A percentile compares a stretch with the other conserved stretches of the same genome.
phyloP scores from a whole-genome alignment of 2,797 vertebrate species.

The Girardinus metallicus region DNA sequence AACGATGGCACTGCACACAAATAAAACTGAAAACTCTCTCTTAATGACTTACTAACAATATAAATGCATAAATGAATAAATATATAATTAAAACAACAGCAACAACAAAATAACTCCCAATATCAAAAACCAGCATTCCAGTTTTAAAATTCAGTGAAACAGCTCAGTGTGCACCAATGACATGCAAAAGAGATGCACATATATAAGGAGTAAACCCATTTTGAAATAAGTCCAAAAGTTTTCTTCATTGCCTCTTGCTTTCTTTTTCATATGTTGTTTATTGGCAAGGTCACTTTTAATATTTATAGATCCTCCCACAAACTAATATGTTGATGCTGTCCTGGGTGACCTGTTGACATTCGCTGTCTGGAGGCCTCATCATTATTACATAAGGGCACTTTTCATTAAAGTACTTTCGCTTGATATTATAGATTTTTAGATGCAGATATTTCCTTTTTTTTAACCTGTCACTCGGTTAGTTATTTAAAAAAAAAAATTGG shows the following conservation, averaged over 20 bases:
- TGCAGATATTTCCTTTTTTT: background rate
- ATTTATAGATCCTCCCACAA: background rate
- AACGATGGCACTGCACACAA: background rate
- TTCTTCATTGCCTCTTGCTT: background rate
- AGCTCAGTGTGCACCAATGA: background rate
- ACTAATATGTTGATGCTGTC: background rate
- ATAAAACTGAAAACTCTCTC: background rate
- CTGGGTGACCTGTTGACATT: slow-evolving; percentile 3
- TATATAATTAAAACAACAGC: background rate
- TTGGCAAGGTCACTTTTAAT: background rate
- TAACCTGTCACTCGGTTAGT: background rate
- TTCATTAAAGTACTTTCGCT: background rate
- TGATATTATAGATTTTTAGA: slow-evolving; percentile 6
- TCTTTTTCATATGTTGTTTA: slow-evolving; percentile 10
- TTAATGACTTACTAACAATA: background rate
- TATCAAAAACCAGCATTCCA: background rate
- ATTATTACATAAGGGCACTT: slow-evolving; percentile 1
- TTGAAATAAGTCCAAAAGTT: slow-evolving; percentile 1
- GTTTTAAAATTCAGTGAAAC: slow-evolving; percentile 7
- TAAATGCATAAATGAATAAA: slow-evolving; percentile 9
- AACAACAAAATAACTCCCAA: background rate
- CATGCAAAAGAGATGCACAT: slow-evolving; percentile 29
- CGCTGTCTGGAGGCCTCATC: background rate
- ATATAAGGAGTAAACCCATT: slow-evolving; percentile 7
- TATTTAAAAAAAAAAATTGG: background rate